Evolutionary conservation across 2,888 invertebrate species (phyloP).

Genomic region (Tetragonisca angustula): DNA sequence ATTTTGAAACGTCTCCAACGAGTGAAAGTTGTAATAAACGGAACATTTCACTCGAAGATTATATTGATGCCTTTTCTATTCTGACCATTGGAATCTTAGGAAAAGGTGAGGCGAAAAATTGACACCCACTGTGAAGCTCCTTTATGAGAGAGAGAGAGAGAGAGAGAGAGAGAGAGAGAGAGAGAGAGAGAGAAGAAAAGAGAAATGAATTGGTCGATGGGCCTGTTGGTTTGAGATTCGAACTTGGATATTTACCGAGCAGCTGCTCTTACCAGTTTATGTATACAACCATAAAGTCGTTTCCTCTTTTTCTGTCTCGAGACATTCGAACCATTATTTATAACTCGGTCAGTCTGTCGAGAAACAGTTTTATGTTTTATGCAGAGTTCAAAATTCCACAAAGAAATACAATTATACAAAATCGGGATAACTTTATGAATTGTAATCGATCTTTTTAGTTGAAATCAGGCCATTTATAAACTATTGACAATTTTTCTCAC

Average conservation of each 20-base stretch:
- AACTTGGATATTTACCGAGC: constrained; percentile 2
- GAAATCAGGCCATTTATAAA: no score
- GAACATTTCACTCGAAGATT: constrained; percentile 17
- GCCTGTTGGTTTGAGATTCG: constrained; percentile 9
- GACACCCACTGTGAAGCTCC: constrained; percentile 34
- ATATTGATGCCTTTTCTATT: not conserved
- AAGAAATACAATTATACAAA: no score
- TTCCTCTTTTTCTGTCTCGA: constrained; percentile 3
- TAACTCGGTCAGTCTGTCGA: constrained; percentile 1
- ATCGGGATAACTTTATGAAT: no score
- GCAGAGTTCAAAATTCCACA: not conserved
- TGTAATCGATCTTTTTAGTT: no score
- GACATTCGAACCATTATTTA: constrained; percentile 19
- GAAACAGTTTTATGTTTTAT: not conserved
- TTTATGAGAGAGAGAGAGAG: constrained; percentile 12
- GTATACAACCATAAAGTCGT: constrained; percentile 1
- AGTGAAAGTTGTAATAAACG: not conserved
- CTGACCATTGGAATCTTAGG: constrained; percentile 6
- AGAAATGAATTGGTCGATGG: constrained; percentile 21
- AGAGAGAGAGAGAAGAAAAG: not conserved
- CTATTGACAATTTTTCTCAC: no score
- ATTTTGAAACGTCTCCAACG: constrained; percentile 8
- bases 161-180: not conserved
- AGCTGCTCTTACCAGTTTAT: constrained; percentile 32
- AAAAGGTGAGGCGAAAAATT: constrained; percentile 36